phyloP scores from a whole-genome alignment of 2,888 invertebrate species.

The Conistra vaccinii region DNA sequence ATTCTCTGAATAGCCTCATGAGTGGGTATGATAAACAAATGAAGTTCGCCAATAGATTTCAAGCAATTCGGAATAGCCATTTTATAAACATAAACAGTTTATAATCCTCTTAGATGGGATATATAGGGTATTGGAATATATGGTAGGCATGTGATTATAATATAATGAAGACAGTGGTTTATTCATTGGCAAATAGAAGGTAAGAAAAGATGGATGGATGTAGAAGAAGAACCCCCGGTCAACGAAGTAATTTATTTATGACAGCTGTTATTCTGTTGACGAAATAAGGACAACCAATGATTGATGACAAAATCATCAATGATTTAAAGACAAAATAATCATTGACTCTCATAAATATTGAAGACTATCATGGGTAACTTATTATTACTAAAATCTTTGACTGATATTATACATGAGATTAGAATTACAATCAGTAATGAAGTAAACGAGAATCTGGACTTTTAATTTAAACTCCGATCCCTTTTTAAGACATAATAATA shows the following conservation, averaged over 20 bases:
- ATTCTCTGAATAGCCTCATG: constrained; percentile 14
- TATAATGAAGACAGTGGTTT: background rate
- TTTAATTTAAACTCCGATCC: background rate
- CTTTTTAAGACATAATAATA: background rate
- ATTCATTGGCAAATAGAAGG: background rate
- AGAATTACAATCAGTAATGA: background rate
- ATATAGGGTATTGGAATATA: background rate
- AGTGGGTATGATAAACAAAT: constrained; percentile 23
- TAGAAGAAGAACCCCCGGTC: background rate
- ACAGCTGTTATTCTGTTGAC: background rate
- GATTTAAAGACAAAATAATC: background rate
- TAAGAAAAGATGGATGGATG: background rate
- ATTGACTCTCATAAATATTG: background rate
- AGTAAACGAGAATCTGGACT: background rate
- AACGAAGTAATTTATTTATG: background rate
- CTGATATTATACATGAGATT: background rate
- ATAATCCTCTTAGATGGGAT: background rate
- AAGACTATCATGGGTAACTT: background rate
- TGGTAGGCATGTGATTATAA: background rate
- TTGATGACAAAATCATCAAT: too few relatives aligned
- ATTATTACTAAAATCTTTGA: background rate
- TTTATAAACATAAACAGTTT: constrained; percentile 13
- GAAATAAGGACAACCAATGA: background rate
- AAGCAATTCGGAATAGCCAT: background rate
- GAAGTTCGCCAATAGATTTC: constrained; percentile 8